These are phyloP conservation scores for Guaruba guarouba DNA, from an alignment of 2,113 vertebrate genomes.

Conservation along the genomic window DNA sequence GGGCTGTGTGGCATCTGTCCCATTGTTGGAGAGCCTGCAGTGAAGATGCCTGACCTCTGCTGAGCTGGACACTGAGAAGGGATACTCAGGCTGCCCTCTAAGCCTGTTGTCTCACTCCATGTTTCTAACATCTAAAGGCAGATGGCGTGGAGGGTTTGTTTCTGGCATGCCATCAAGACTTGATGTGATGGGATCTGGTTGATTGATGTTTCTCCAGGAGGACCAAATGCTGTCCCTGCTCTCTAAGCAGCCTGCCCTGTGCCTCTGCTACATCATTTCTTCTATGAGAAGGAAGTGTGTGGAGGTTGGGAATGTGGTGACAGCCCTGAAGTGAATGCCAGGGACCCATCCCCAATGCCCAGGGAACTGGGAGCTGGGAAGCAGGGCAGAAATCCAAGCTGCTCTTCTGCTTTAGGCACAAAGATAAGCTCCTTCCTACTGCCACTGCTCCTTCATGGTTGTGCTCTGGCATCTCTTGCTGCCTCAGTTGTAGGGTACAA, in stretches of 20 bases:
- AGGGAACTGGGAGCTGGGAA: not conserved
- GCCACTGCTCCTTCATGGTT: not conserved
- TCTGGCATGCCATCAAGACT: not conserved
- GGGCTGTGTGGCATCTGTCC: not conserved
- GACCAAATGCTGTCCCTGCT: not conserved
- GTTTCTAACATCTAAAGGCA: not conserved
- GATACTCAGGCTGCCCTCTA: not conserved
- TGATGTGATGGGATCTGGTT: not conserved
- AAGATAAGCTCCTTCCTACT: not conserved
- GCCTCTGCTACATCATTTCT: accelerated
- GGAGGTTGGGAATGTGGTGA: not conserved
- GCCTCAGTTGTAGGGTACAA: not conserved
- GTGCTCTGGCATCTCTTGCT: not conserved
- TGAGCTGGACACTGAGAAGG: not conserved
- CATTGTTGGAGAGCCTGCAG: not conserved
- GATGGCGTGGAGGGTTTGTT: not conserved
- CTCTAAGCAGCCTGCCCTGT: not conserved
- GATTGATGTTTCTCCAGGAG: not conserved
- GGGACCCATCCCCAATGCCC: not conserved
- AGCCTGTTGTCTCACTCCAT: not conserved
- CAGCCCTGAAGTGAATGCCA: not conserved
- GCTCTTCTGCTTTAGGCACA: not conserved
- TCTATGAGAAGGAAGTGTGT: not conserved
- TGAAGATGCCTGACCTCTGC: not conserved
- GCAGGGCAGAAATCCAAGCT: not conserved